Evolutionary conservation across 2,888 invertebrate genomes (phyloP), one percentile per base, ranked within the genome.

Genomic region (Heliothis peltigera): DNA sequence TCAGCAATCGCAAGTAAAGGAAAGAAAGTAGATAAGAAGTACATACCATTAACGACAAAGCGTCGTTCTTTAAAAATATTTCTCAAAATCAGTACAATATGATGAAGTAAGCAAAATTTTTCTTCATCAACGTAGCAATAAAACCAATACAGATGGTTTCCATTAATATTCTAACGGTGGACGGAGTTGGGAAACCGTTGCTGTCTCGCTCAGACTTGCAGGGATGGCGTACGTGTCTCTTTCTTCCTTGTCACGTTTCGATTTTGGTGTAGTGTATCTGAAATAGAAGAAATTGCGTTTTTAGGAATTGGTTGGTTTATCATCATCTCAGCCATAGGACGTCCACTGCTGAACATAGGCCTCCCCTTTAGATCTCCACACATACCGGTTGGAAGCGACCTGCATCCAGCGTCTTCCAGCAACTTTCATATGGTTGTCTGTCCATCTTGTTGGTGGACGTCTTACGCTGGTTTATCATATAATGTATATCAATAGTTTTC

Each of bases 1-100:
- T 25, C 25, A 25, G 6, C 6, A 25, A 6, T 25, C 4, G 6
- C 25, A 25, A 25, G 25, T 3, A 6, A 4, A 19, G 15, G 1
- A 17, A 15, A 42, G 22, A n/a, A 21, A 22, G 15, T 6, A 8
- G 19, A 46, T 54, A 17, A 51, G 48, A n/a, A 15, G 15, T 8
- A 80, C 87, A 66, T 65, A 88, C 88, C 89, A 89, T 87, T 81
- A 83, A 89, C 83, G 73, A 73, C 62, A 61, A 71, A 79, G 61
- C 17, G 67, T 48, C 76, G 71, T 51, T 58, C 68, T 66, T 65
- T 61, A 72, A 77, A 77, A 74, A 44, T 56, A 53, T 52, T 28
- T 28, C 55, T 64, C 47, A 70, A 53, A 77, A 46, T 84, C 82
- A 82, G 72, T 71, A 66, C 48, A 68, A 62, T 59, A 63, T 64